Evolutionary conservation across 2,797 vertebrate species (phyloP), one percentile per base, ranked within the genome.

Genomic region (Babyrousa celebensis): DNA sequence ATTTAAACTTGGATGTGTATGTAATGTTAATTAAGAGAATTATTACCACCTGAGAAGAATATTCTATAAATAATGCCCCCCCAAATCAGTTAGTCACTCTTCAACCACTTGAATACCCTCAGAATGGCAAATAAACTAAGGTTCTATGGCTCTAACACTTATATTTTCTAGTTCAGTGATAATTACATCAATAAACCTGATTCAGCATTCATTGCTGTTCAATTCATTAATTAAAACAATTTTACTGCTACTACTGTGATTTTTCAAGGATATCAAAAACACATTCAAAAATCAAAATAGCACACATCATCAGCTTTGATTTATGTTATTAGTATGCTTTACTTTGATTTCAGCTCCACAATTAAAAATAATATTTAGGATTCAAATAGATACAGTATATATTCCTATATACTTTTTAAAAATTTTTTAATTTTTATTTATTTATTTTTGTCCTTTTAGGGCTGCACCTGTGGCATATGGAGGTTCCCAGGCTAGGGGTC

Each of bases 181-280:
- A 98, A 98, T 98, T 98, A 97, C 0, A 43, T 96, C 84, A 40
- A 98, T 98, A 98, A 98, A 91, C 82, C 96, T 97, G 97, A 98
- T 83, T 98, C 98, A 98, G 98, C 97, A 98, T 87, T 97, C 72
- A 12, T 79, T 95, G 80, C 94, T 87, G 72, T 97, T 97, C 92
- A 97, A 98, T 98, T 98, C 84, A 98, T 98, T 98, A 98, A 98
- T 98, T 98, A 98, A 98, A 98, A 97, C 97, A 98, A 98, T 98
- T 94, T 98, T 98, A 96, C 89, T 98, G 96, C 96, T 97, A 97
- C 96, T 63, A 91, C 89, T 95, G 86, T 98, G 97, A 97, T 98
- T 98, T 98, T 98, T 98, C 98, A 98, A 98, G 98, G 98, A 97
- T 98, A 98, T 98, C 96, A 98, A 98, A 98, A 98, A 97, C 85